Evolutionary conservation across 2,113 vertebrate species (phyloP).

Genomic region (Dolichotis patagonum): DNA sequence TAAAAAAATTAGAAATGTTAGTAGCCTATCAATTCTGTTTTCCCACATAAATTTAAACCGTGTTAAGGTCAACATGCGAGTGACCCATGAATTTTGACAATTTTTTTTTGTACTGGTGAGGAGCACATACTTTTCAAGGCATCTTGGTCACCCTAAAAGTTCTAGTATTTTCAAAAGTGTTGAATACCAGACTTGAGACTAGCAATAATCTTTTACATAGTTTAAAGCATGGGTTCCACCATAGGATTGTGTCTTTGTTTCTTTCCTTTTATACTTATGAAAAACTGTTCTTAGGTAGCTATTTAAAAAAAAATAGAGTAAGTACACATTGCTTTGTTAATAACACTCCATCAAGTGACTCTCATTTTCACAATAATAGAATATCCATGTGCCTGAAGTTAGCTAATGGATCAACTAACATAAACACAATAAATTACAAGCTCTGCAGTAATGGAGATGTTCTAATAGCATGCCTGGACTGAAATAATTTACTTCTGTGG

Average conservation of each 20-base stretch:
- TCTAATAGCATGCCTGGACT: not conserved
- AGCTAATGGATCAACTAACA: constrained; percentile 61
- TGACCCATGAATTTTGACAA: not conserved
- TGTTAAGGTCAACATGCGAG: not conserved
- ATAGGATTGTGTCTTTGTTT: not conserved
- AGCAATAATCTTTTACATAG: not conserved
- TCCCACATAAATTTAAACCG: not conserved
- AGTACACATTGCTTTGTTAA: constrained; percentile 57
- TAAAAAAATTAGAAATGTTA: not conserved
- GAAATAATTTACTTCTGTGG: constrained; percentile 62
- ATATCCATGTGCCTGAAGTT: constrained; percentile 30
- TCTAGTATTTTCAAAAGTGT: not conserved
- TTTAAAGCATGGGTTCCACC: not conserved
- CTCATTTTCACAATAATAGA: constrained; percentile 60
- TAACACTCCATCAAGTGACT: constrained; percentile 34
- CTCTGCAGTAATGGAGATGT: not conserved
- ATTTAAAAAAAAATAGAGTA: not conserved
- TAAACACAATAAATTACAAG: constrained; percentile 47
- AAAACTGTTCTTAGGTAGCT: constrained; percentile 23
- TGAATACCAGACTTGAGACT: not conserved
- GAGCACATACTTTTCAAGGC: not conserved
- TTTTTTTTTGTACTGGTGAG: not conserved
- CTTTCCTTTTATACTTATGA: not conserved
- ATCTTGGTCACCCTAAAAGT: not conserved
- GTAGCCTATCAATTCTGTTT: not conserved